Evolutionary conservation across 2,113 vertebrate genomes (phyloP).

Genomic region (Phaethon lepturus): DNA sequence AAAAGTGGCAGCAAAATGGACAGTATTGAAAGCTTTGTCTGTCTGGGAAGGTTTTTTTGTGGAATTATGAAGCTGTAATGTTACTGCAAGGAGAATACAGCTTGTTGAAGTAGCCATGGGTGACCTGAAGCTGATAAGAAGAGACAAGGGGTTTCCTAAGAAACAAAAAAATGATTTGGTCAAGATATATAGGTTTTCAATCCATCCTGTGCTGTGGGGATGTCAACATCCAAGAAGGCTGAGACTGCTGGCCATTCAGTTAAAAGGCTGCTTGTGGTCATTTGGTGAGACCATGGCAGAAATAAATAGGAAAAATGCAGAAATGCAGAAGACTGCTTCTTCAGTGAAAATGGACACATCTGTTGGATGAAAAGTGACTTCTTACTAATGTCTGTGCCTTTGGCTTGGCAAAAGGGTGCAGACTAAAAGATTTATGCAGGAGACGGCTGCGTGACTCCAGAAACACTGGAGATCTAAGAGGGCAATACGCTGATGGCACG

Average conservation of each 20-base stretch:
- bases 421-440: neutral
- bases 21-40: neutral
- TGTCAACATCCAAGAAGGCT: neutral
- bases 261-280: neutral
- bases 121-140: neutral
- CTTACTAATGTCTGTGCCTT: neutral
- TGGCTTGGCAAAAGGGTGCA: neutral
- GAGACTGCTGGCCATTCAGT: neutral
- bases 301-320: neutral
- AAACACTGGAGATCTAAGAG: neutral
- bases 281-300: neutral
- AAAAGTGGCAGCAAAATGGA: constrained; percentile 7
- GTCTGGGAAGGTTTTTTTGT: neutral
- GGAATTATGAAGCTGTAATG: neutral
- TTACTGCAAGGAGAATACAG: constrained; percentile 18
- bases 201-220: neutral
- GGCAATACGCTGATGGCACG: neutral
- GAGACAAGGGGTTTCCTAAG: neutral
- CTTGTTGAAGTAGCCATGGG: neutral
- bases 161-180: neutral
- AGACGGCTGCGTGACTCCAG: neutral
- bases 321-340: constrained; percentile 9
- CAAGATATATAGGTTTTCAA: neutral
- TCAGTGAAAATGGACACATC: neutral
- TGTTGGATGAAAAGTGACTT: constrained; percentile 37